Percentiles rank a stretch among this genome's conserved stretches.
Conservation (phyloP, 2,888 invertebrate species). For the Hedya salicella region DNA sequence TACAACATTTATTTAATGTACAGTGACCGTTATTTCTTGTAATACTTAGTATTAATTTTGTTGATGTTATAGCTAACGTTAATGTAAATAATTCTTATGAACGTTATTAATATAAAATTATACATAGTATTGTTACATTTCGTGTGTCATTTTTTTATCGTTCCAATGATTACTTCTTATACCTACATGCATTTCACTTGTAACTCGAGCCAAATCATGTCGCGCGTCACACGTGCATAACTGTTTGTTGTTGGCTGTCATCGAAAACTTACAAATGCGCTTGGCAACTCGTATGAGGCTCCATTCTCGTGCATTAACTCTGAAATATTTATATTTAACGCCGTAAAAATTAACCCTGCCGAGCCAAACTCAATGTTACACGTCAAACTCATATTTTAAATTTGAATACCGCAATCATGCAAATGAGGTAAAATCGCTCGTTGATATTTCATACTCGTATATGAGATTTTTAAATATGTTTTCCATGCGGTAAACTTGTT, state of each 20-base stretch:
- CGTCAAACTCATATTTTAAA: not conserved
- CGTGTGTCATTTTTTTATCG: too few relatives aligned
- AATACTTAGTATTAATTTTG: too few relatives aligned
- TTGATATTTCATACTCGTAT: constrained; percentile 19
- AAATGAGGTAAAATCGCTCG: constrained; percentile 5
- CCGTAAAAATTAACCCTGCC: constrained; percentile 16
- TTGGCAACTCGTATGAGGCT: constrained; percentile 50
- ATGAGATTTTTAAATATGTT: constrained; percentile 10
- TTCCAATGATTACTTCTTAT: too few relatives aligned
- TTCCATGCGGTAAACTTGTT: constrained; percentile 11
- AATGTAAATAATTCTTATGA: too few relatives aligned
- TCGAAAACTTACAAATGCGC: constrained; percentile 63
- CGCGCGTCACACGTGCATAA: constrained; percentile 53
- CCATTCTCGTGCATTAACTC: constrained; percentile 59
- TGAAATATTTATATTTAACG: constrained; percentile 66
- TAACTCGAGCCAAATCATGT: constrained; percentile 35
- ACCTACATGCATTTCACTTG: constrained; percentile 6
- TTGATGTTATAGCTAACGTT: too few relatives aligned
- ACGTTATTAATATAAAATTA: too few relatives aligned
- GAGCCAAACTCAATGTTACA: constrained; percentile 5
- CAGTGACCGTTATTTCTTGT: too few relatives aligned
- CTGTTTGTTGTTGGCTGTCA: constrained; percentile 68
- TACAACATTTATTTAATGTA: too few relatives aligned
- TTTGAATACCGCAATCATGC: not conserved
- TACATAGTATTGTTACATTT: too few relatives aligned